Base-by-base conservation (phyloP, 2,113 vertebrate species). In the Furnarius figulus region DNA sequence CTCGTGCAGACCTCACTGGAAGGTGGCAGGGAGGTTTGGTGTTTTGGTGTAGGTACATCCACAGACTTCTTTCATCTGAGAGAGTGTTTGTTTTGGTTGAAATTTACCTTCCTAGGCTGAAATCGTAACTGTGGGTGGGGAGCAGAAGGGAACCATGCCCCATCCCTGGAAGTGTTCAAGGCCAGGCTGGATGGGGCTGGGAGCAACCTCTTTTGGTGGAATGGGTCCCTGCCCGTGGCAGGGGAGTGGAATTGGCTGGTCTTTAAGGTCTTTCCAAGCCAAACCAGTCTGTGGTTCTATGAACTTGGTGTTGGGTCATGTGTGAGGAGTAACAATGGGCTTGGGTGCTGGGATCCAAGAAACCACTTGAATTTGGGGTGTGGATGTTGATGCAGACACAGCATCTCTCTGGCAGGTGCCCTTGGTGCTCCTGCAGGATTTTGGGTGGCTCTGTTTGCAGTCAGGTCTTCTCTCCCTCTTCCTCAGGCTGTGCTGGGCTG, bases 311-410 rank as follows among this genome's bases (percentile, higher is more conserved):
- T 7, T 35, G 58, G 39, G 35, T 88, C 4, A 2, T 2, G 16
- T 16, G 56, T 1, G 2, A 37, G 42, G 42, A 22, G 1, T 2
- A 22, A 30, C 1, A 0, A 17, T 23, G 0, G 14, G 21, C 20
- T 24, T 8, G 1, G 56, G 55, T 5, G 67, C 74, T 70, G 70
- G 5, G 35, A 14, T 4, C 16, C 61, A 15, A 66, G 81, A 18
- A 25, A 9, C 28, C 0, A 0, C 37, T 30, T 4, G 28, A 6
- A 8, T 52, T 27, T 10, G 71, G 22, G 1, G 27, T 4, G 52
- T 0, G 37, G 37, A 6, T 21, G 40, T 16, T 49, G 75, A 30
- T 10, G 44, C 89, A 47, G 62, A 11, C 62, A 50, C 0, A 80
- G 59, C 56, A 14, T 53, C 73, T 25, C 56, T 20, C 52, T 65